These are phyloP conservation scores for Microctenopoma stevenorrisi DNA, from an alignment of 2,797 vertebrate genomes.

Conservation along the genomic window DNA sequence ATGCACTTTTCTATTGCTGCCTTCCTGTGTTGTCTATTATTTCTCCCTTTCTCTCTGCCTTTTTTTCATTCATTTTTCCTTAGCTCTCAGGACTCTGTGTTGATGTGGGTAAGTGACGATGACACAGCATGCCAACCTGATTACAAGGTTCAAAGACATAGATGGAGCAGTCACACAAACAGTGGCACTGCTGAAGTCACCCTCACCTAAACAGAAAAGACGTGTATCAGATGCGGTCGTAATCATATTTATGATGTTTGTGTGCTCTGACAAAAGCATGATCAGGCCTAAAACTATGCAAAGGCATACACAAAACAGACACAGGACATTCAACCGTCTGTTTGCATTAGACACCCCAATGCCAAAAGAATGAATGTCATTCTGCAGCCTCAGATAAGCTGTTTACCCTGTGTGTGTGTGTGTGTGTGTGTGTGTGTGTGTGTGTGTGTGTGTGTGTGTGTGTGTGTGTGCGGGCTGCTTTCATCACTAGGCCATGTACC, in stretches of 20 bases:
- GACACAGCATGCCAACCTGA: conserved; percentile 51
- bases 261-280: conserved; percentile 24
- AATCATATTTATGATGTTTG: conserved; percentile 48
- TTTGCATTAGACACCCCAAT: conserved; percentile 14
- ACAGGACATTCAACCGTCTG: conserved; percentile 19
- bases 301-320: conserved; percentile 5
- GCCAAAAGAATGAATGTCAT: conserved; percentile 25
- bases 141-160: conserved; percentile 60
- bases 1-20: too few species aligned
- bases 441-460: conserved; percentile 5
- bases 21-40: too few species aligned
- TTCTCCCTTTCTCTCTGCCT: neutral
- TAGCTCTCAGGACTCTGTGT: conserved; percentile 6
- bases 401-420: neutral
- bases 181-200: conserved; percentile 15
- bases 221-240: conserved; percentile 48
- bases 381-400: conserved; percentile 29
- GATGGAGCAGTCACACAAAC: conserved; percentile 39
- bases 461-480: conserved; percentile 5
- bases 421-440: neutral
- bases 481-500: conserved; percentile 10
- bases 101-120: conserved; percentile 9
- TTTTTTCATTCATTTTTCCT: neutral
- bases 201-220: conserved; percentile 47
- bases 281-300: neutral